Base-by-base conservation (phyloP, 2,113 vertebrate genomes). In the Percopsis transmontana region DNA sequence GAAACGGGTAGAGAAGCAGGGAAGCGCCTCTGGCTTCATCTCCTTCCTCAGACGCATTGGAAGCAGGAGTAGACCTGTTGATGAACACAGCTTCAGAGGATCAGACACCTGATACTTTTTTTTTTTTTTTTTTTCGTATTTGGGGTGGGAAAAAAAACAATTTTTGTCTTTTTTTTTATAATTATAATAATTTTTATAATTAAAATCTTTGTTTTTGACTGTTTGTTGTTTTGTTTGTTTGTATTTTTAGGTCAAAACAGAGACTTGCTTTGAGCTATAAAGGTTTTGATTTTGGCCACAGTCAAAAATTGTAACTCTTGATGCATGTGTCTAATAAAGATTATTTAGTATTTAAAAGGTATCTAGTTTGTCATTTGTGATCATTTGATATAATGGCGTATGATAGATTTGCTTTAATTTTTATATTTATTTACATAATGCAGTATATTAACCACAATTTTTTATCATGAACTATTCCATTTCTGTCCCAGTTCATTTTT, bases 11-110 rank as follows among this genome's bases (percentile, higher is more conserved):
- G 85, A 87, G 3, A 75, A 74, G 2, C 82, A 71, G 24, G 66
- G 20, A 40, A 70, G 50, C 58, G 1, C 66, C 2, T 91, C 89
- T 0, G 77, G 85, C 33, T 68, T 93, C 2, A 82, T 84, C 7
- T 90, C 88, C 57, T 92, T 93, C 67, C 89, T 92, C 61, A 87
- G 72, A 50, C 88, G 89, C 40, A 86, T 92, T 4, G 90, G 91
- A 64, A 85, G 85, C 38, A 80, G 68, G 70, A 83, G 44, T 42
- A 80, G 82, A 41, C 51, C 77, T 0, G 51, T 48, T 2, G 82
- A 86, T 10, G 78, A 82, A 24, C 48, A 62, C 24, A 62, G 66
- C n/a, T 53, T 60, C 1, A 56, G 44, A 59, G 44, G n/a, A 54
- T 61, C 15, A 1, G 59, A 72, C 19, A 55, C 23, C 62, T 83